These are phyloP conservation scores for Cossypha niveicapilla DNA, from an alignment of 2,797 vertebrate species.

Conservation along the genomic window DNA sequence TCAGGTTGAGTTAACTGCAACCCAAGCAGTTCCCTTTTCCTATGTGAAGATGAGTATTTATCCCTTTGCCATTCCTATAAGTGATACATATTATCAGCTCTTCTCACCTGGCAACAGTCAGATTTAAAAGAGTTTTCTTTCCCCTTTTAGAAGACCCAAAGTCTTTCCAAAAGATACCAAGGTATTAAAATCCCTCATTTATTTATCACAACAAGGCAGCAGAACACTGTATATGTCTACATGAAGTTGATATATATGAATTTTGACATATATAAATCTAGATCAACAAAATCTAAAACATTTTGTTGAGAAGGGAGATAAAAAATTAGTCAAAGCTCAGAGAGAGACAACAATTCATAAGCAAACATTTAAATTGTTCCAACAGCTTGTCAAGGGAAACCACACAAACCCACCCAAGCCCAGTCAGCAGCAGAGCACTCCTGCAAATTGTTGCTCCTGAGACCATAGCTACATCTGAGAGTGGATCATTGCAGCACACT, in stretches of 20 bases:
- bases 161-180: background rate
- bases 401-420: background rate
- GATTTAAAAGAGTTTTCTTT: background rate
- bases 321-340: background rate
- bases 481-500: background rate
- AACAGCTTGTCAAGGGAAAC: background rate
- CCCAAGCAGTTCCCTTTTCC: background rate
- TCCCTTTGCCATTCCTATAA: background rate
- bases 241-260: background rate
- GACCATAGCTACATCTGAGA: background rate
- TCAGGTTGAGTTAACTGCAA: background rate
- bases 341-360: background rate
- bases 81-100: background rate
- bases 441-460: background rate
- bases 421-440: fast-evolving
- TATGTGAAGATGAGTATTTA: background rate
- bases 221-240: background rate
- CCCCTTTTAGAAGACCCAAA: background rate
- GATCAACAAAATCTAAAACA: background rate
- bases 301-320: background rate
- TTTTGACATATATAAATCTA: background rate
- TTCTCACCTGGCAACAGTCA: background rate
- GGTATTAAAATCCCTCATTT: background rate
- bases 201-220: background rate
- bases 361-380: background rate